Conservation (phyloP, 1,140 invertebrate species). For the Atta texana region DNA sequence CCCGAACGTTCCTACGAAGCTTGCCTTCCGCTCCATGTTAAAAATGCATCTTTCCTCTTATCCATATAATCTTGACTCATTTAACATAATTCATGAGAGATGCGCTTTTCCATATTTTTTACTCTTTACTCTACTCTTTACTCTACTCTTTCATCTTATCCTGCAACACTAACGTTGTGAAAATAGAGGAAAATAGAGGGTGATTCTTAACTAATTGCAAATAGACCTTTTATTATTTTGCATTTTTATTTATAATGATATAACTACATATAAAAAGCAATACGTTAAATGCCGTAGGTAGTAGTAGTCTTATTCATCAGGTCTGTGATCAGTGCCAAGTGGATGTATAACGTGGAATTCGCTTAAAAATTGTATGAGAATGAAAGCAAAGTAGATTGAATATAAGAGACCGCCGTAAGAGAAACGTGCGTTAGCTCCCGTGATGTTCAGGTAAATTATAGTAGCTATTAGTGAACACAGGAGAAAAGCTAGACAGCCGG, state of each 20-base stretch:
- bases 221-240: not conserved
- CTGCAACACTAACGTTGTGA: not conserved
- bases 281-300: not conserved
- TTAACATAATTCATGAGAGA: constrained; percentile 57
- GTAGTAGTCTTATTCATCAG: constrained; percentile 59
- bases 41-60: constrained; percentile 59
- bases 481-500: constrained; percentile 82
- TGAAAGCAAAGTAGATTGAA: constrained; percentile 80
- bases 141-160: constrained; percentile 4
- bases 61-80: constrained; percentile 64
- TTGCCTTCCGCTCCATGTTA: constrained; percentile 44
- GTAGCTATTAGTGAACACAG: constrained; percentile 79
- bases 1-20: constrained; percentile 42
- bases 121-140: not conserved
- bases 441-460: constrained; percentile 79
- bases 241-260: not conserved
- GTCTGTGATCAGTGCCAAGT: constrained; percentile 81
- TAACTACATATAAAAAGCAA: not conserved
- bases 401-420: constrained; percentile 82
- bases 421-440: constrained; percentile 76
- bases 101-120: constrained; percentile 12
- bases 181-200: not conserved
- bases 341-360: constrained; percentile 82
- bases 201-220: constrained; percentile 3
- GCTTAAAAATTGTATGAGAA: constrained; percentile 82